Base-by-base conservation (phyloP, 2,888 invertebrate genomes). In the Muschampia staudingeri region DNA sequence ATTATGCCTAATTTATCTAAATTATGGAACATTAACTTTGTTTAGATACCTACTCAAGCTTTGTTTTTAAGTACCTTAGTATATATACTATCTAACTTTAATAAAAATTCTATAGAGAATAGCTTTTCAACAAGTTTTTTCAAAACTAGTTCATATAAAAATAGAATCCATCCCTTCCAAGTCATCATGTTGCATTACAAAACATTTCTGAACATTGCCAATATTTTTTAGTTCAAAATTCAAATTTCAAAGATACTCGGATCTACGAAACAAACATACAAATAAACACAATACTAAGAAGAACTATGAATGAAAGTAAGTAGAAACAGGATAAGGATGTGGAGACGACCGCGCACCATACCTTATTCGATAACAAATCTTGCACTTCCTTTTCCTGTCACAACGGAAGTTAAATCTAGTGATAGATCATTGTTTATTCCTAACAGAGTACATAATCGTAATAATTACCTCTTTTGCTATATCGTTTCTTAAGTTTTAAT, bases 351-450 rank as follows among this genome's bases (percentile, higher is more conserved):
- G 78, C 79, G 83, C 83, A 85, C 84, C 86, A 90, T 90, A 86
- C 86, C 87, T 86, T 87, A 82, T 94, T 94, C 25, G 92, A 93
- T 94, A 93, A 92, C 94, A 94, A 92, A 89, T 85, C 85, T 89
- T 85, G 92, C 92, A 95, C 96, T 97, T 97, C 97, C 97, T 97
- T 96, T 97, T 97, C 97, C 97, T 97, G 97, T 97, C 92, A 88
- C 82, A 85, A 87, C 91, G 91, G 91, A 91, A 91, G 91, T 91
- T 87, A 40, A 86, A 79, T 85, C 82, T 85, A 85, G 81, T 84
- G 83, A 80, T 80, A 77, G 78, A 73, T 83, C 80, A 85, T 86
- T 84, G 82, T 83, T 72, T 76, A 65, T 81, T 65, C 65, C 42
- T 52, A 12, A 83, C 42, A 30, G 77, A 76, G 80, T 14, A 30